Evolutionary conservation across 1,140 invertebrate genomes (phyloP), one percentile per base, ranked within the genome.

Genomic region (Hydropsyche tenuis): DNA sequence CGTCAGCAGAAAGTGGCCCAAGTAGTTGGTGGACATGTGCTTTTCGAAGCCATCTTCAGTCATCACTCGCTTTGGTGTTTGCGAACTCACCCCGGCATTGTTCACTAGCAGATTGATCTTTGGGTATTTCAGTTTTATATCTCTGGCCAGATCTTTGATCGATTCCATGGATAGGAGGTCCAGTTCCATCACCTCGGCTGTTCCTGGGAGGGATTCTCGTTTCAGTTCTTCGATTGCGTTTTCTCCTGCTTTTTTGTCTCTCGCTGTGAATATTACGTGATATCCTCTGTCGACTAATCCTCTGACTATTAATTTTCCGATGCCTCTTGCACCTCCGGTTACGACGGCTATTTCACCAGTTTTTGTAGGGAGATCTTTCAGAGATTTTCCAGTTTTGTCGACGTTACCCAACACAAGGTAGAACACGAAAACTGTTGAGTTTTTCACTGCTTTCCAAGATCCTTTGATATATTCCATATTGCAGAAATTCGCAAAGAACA

Each of bases 1-100:
- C n/a, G 92, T 94, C 62, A 98, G 83, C 76, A 95, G 85, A 83
- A 96, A 96, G 81, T 97, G 95, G n/a, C 93, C 90, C 72, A 96
- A 84, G 81, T 95, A 95, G 81, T 97, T 96, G 0, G 92, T 89
- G 53, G 89, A 89, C 81, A 95, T 91, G 79, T 96, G 94, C 22
- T 89, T 88, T 82, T 96, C 94, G 77, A 91, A 91, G 0, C 93
- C 93, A 80, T 96, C 93, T 78, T 88, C 85, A 0, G 93, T 94
- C 77, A 91, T 81, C 45, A 85, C 83, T 75, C 90, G 92, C 20
- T 37, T 93, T 91, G 3, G 88, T 87, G 80, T 93, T 93, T 94
- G 3, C 3, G 30, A 37, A 37, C 96, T 95, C 46, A 96, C 89
- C 20, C 92, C 94, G 81, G 94, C 93, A 85, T 95, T 95, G 82